Conservation (phyloP, 2,113 vertebrate genomes). For the Halcyon malimbica region DNA sequence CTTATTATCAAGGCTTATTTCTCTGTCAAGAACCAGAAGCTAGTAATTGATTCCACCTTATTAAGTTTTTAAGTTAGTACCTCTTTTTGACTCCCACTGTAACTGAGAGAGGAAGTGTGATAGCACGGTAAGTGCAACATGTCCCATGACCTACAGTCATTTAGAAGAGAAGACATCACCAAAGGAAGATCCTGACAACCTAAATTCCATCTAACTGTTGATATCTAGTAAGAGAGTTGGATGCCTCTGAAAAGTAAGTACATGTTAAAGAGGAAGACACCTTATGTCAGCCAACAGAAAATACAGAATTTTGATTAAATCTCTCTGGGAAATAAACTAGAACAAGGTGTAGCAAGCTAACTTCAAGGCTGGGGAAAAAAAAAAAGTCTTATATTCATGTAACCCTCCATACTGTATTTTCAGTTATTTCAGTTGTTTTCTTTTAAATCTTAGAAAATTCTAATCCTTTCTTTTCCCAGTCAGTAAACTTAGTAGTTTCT, state of each 20-base stretch:
- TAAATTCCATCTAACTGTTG: background rate
- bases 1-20: background rate
- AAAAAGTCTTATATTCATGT: background rate
- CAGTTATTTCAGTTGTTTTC: background rate
- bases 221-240: background rate
- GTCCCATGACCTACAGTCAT: background rate
- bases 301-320: background rate
- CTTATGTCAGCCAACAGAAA: background rate
- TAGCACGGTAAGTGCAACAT: background rate
- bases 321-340: background rate
- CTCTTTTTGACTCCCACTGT: background rate
- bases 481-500: background rate
- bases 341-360: background rate
- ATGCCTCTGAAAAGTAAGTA: background rate
- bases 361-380: background rate
- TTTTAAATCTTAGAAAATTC: conserved; percentile 2
- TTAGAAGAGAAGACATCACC: background rate
- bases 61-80: background rate
- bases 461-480: background rate
- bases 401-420: background rate
- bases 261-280: background rate
- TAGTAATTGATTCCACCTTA: background rate
- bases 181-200: background rate
- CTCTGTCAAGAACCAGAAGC: background rate
- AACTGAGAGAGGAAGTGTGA: background rate